Percentiles rank a stretch among this genome's conserved stretches.
Conservation (phyloP, 1,140 invertebrate species). For the Caenorhabditis inopinata region DNA sequence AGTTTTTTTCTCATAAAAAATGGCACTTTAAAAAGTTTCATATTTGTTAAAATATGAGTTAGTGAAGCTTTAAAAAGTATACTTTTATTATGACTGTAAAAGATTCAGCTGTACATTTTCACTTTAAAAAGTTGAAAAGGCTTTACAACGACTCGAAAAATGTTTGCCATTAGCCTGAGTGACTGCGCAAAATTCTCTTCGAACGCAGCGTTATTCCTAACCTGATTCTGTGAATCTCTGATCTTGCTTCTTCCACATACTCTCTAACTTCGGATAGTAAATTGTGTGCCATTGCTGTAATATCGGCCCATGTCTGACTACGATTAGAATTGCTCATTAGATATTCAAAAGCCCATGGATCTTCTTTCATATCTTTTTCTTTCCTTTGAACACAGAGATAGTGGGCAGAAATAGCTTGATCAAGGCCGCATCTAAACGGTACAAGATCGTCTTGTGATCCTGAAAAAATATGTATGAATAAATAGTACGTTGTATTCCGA, state of each 20-base stretch:
- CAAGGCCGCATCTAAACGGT: conserved; percentile 14
- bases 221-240: conserved; percentile 22
- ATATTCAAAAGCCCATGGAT: conserved; percentile 17
- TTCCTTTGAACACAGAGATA: not conserved
- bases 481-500: too few species aligned
- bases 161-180: too few species aligned
- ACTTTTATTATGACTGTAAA: too few species aligned
- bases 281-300: conserved; percentile 35
- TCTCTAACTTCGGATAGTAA: conserved; percentile 20
- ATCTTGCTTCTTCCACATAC: not conserved
- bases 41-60: too few species aligned
- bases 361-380: not conserved
- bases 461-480: not conserved
- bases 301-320: conserved; percentile 36
- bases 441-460: conserved; percentile 29
- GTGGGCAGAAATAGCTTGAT: not conserved
- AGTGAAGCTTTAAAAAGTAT: too few species aligned
- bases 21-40: too few species aligned
- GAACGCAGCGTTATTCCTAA: too few species aligned
- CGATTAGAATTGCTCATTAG: conserved; percentile 25
- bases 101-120: too few species aligned
- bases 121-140: too few species aligned
- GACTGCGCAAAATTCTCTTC: too few species aligned
- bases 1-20: too few species aligned
- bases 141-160: too few species aligned